These are phyloP conservation scores for Sitta carolinensis DNA, from an alignment of 2,797 vertebrate species.

Conservation along the genomic window DNA sequence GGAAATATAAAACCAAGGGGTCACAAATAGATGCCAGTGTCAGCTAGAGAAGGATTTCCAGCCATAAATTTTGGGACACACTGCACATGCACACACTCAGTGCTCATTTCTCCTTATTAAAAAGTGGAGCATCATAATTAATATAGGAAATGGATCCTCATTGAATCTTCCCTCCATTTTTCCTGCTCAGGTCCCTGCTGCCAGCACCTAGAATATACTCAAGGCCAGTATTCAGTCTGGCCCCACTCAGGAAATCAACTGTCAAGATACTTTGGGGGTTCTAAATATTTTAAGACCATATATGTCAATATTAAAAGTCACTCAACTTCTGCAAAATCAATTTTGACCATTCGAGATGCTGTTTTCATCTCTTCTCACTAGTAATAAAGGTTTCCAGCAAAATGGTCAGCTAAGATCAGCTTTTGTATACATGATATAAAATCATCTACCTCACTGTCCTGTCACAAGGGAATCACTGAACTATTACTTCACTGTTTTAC, in stretches of 20 bases:
- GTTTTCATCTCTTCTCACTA: not conserved
- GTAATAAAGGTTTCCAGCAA: not conserved
- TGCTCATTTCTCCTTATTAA: not conserved
- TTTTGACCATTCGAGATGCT: not conserved
- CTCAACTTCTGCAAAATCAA: not conserved
- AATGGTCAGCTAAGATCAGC: not conserved
- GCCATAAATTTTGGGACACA: not conserved
- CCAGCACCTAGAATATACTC: not conserved
- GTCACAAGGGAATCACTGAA: not conserved
- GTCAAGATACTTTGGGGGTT: not conserved
- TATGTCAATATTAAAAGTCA: not conserved
- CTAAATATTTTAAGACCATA: not conserved
- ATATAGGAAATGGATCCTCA: not conserved
- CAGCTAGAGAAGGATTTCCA: not conserved
- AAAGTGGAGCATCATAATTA: not conserved
- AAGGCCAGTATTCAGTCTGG: not conserved
- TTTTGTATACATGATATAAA: not conserved
- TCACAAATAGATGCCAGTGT: not conserved
- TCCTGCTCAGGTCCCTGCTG: not conserved
- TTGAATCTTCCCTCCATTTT: not conserved
- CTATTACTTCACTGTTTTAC: not conserved
- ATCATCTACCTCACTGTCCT: not conserved
- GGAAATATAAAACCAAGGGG: constrained; percentile 14
- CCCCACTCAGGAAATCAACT: not conserved
- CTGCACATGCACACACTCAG: not conserved